Percentiles rank a stretch among this genome's conserved stretches.
phyloP scores from a whole-genome alignment of 1,140 invertebrate species.

The Aphelenchoides besseyi region DNA sequence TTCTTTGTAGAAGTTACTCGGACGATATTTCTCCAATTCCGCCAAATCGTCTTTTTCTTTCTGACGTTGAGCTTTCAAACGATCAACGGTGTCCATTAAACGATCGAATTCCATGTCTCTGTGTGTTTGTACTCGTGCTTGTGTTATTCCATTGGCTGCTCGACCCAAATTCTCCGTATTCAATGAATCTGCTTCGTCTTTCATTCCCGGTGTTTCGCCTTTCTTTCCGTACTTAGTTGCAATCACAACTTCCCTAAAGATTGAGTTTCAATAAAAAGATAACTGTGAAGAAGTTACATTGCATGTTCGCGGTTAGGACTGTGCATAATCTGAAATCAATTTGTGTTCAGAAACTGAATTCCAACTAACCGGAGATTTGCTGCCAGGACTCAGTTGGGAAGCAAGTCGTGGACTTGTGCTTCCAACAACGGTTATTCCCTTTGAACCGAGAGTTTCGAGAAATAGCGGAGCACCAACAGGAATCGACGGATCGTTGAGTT shows the following conservation, averaged over 20 bases:
- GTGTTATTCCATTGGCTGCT: slow-evolving; percentile 30
- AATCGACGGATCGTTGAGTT: slow-evolving; percentile 49
- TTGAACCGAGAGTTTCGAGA: slow-evolving; percentile 41
- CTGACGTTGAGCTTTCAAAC: slow-evolving; percentile 35
- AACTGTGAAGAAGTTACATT: no score
- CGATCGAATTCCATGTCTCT: slow-evolving; percentile 54
- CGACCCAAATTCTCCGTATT: slow-evolving; percentile 31
- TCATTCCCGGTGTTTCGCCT: slow-evolving; percentile 28
- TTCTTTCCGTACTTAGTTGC: slow-evolving; percentile 51
- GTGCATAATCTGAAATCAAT: slow-evolving; percentile 26
- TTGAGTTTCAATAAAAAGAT: no score
- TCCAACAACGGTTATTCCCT: background rate
- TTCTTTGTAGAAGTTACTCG: slow-evolving; percentile 58
- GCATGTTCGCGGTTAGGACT: slow-evolving; percentile 52
- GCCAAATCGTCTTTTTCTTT: slow-evolving; percentile 22
- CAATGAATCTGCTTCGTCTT: slow-evolving; percentile 32
- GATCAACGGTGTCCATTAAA: slow-evolving; percentile 55
- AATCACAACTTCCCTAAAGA: slow-evolving; percentile 46
- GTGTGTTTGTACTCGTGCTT: slow-evolving; percentile 27
- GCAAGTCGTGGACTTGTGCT: slow-evolving; percentile 28
- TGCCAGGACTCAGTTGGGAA: slow-evolving; percentile 42
- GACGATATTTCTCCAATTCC: slow-evolving; percentile 62
- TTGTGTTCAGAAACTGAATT: slow-evolving; percentile 10
- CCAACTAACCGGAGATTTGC: slow-evolving; percentile 41
- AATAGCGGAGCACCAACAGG: slow-evolving; percentile 57